Conservation (phyloP, 2,113 vertebrate genomes). For the Peromyscus maniculatus region DNA sequence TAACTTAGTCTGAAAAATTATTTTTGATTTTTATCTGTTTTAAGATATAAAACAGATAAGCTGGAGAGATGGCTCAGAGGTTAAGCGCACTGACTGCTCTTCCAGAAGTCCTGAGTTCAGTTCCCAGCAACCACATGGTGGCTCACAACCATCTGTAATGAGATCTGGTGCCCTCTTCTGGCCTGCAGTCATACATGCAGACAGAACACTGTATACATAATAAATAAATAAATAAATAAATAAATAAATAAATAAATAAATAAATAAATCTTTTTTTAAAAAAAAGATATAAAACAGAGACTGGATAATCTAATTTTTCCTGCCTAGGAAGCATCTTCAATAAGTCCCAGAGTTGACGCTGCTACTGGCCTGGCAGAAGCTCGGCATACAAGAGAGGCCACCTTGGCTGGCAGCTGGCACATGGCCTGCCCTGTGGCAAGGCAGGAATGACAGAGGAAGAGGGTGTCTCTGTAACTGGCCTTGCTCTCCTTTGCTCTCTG, state of each 20-base stretch:
- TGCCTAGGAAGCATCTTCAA: neutral
- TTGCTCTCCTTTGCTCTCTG: neutral
- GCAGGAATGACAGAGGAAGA: neutral
- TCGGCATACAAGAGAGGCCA: neutral
- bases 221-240: too few relatives aligned
- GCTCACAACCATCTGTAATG: too few relatives aligned
- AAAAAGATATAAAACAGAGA: neutral
- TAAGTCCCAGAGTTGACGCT: neutral
- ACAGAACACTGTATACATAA: too few relatives aligned
- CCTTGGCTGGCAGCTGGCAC: neutral
- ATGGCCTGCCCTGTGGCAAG: neutral
- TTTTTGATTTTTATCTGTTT: neutral
- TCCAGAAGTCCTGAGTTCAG: too few relatives aligned
- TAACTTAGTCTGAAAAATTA: conserved; percentile 3
- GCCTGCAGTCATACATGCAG: too few relatives aligned
- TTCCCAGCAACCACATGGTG: too few relatives aligned
- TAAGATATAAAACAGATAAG: neutral
- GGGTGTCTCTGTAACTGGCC: neutral
- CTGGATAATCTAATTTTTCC: neutral
- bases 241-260: too few relatives aligned
- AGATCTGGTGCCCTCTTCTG: too few relatives aligned
- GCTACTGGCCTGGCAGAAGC: neutral
- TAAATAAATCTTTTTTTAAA: too few relatives aligned
- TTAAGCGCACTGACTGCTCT: too few relatives aligned
- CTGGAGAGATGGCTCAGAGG: too few relatives aligned